Evolutionary conservation across 2,888 invertebrate species (phyloP).

Genomic region (Pristionchus mayeri): DNA sequence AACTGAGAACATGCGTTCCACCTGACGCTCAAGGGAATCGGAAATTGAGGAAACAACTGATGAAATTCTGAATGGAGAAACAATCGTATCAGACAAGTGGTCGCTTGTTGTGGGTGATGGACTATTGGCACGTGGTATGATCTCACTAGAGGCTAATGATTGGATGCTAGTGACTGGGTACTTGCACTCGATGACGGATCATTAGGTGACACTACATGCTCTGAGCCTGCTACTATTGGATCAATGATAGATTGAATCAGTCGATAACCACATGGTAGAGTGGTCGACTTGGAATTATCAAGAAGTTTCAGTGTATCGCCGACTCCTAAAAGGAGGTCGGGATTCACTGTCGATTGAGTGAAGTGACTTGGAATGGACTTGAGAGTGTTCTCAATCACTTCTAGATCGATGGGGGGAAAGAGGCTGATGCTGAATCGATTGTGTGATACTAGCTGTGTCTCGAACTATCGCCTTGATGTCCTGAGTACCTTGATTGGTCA

Average conservation of each 20-base stretch:
- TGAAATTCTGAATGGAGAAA: background rate
- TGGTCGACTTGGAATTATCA: background rate
- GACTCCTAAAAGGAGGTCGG: background rate
- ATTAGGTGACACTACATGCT: background rate
- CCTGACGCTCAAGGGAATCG: background rate
- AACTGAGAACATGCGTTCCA: background rate
- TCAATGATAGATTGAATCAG: background rate
- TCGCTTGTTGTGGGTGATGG: background rate
- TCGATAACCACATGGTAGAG: background rate
- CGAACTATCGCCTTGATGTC: background rate
- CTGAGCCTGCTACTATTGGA: background rate
- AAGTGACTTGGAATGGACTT: background rate
- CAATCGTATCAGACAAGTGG: background rate
- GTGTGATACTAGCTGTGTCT: background rate
- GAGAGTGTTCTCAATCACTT: background rate
- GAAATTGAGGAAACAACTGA: background rate
- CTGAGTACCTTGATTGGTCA: background rate
- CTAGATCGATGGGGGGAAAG: background rate
- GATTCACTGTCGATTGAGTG: background rate
- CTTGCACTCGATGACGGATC: background rate
- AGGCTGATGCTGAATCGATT: background rate
- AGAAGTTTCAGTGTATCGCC: background rate
- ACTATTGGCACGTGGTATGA: no score
- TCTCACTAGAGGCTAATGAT: no score
- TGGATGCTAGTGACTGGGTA: no score